A percentile compares a stretch with the other conserved stretches of the same genome.
Evolutionary conservation across 2,797 vertebrate species (phyloP).

Genomic region (Bryconaethiops microstoma): DNA sequence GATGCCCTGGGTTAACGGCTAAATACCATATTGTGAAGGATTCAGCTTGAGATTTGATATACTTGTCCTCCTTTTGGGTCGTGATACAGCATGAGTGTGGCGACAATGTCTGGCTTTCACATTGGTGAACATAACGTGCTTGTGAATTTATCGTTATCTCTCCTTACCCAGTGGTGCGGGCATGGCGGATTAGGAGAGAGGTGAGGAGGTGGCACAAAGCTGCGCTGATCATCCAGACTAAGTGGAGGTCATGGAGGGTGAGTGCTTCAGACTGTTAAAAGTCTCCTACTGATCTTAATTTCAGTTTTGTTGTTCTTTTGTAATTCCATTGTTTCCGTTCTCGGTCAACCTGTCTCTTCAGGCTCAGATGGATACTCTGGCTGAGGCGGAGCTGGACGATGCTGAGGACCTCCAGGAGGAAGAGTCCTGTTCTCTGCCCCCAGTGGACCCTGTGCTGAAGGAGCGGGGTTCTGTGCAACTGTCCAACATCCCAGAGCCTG

Average conservation of each 20-base stretch:
- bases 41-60: too few species aligned
- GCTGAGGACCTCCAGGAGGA: slow-evolving; percentile 69
- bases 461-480: slow-evolving; percentile 71
- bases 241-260: slow-evolving; percentile 90
- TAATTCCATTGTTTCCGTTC: not conserved
- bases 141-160: not conserved
- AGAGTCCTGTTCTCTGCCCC: slow-evolving; percentile 34
- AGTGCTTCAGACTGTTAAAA: slow-evolving; percentile 57
- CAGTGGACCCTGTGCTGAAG: slow-evolving; percentile 47
- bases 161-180: slow-evolving; percentile 77
- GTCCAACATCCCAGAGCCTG: slow-evolving; percentile 67
- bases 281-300: not conserved
- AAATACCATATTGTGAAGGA: too few species aligned
- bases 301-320: not conserved
- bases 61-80: too few species aligned
- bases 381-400: slow-evolving; percentile 87
- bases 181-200: slow-evolving; percentile 84
- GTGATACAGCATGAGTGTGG: too few species aligned
- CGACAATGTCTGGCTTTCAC: too few species aligned
- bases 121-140: not conserved
- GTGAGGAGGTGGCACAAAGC: slow-evolving; percentile 80
- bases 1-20: too few species aligned
- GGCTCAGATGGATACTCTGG: slow-evolving; percentile 74
- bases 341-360: not conserved
- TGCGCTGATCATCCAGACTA: slow-evolving; percentile 78